A percentile compares a stretch with the other conserved stretches of the same genome.
phyloP scores from a whole-genome alignment of 1,140 invertebrate genomes.

The Drosophila asahinai region DNA sequence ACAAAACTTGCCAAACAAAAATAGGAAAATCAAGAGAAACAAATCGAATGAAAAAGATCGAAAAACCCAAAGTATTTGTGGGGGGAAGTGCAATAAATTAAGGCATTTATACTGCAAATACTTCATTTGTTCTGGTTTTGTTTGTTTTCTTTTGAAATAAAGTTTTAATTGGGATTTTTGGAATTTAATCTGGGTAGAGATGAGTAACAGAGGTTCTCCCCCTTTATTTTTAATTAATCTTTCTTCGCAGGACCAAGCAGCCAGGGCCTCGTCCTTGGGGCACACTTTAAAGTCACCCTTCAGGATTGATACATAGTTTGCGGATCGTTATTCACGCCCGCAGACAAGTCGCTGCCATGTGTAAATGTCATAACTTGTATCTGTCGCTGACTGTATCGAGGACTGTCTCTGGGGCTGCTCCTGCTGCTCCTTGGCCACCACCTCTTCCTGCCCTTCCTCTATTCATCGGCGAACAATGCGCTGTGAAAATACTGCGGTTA shows the following conservation, averaged over 20 bases:
- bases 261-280: slow-evolving; percentile 4
- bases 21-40: neutral
- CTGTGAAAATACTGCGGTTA: slow-evolving; percentile 52
- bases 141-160: too few relatives aligned
- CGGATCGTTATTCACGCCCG: slow-evolving; percentile 29
- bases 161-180: too few relatives aligned
- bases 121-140: too few relatives aligned
- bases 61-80: too few relatives aligned
- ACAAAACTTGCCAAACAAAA: neutral
- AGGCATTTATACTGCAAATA: too few relatives aligned
- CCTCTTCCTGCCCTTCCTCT: neutral
- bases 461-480: slow-evolving; percentile 56
- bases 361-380: slow-evolving; percentile 45
- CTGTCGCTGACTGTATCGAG: slow-evolving; percentile 10
- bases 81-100: too few relatives aligned
- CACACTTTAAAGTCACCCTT: slow-evolving; percentile 6
- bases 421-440: slow-evolving; percentile 4
- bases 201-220: too few relatives aligned
- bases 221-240: too few relatives aligned
- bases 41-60: neutral
- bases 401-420: slow-evolving; percentile 1
- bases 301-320: slow-evolving; percentile 7
- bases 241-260: too few relatives aligned
- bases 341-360: slow-evolving; percentile 33
- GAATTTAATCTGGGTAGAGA: too few relatives aligned